phyloP scores from a whole-genome alignment of 2,797 vertebrate genomes.

The Tragopan temminckii region DNA sequence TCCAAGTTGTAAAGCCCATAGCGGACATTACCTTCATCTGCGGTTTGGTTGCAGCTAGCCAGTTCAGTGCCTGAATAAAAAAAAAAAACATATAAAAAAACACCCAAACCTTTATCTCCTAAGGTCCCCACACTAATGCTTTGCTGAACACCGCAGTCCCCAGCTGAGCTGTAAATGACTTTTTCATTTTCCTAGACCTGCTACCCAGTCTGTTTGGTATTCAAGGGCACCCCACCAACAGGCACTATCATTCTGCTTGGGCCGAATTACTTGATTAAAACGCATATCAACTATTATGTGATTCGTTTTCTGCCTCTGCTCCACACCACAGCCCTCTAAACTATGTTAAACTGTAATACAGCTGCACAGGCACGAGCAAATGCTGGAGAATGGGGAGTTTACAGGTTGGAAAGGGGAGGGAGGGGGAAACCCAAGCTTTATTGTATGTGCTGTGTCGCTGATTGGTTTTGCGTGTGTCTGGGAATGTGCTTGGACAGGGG shows the following conservation, averaged over 20 bases:
- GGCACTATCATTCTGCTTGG: constrained; percentile 74
- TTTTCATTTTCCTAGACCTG: constrained; percentile 81
- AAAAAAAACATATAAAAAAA: not conserved
- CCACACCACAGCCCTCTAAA: constrained; percentile 53
- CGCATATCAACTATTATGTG: constrained; percentile 84
- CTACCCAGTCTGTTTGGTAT: constrained; percentile 82
- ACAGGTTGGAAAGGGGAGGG: constrained; percentile 3
- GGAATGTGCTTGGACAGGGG: not conserved
- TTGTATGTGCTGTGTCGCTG: not conserved
- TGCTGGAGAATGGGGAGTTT: not conserved
- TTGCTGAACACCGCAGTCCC: constrained; percentile 64
- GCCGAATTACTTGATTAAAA: constrained; percentile 86
- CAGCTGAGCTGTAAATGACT: constrained; percentile 86
- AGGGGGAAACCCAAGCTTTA: not conserved
- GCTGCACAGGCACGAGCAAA: not conserved
- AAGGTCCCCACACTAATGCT: constrained; percentile 36
- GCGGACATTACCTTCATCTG: not conserved
- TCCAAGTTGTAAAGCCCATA: not conserved
- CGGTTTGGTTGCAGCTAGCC: constrained; percentile 69
- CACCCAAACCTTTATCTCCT: not conserved
- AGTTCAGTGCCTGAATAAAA: constrained; percentile 35
- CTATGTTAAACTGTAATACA: constrained; percentile 79
- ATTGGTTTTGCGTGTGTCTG: not conserved
- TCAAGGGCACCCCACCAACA: constrained; percentile 74
- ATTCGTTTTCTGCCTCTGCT: constrained; percentile 74